Evolutionary conservation across 2,888 invertebrate species (phyloP).

Genomic region (Arge pagana): DNA sequence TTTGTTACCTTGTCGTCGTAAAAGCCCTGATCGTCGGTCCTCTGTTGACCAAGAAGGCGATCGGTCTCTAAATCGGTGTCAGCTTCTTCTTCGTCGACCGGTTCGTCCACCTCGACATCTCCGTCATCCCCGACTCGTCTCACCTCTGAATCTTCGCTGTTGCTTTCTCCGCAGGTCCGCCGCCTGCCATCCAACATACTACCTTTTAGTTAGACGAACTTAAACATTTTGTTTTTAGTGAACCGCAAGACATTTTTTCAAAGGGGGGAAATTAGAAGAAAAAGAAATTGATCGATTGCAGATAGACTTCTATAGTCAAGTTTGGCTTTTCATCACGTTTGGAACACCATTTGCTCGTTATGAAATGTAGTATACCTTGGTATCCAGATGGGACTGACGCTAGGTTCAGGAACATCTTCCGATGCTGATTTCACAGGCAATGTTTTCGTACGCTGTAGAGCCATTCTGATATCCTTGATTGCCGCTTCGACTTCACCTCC

Average conservation of each 20-base stretch:
- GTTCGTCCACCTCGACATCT: conserved; percentile 52
- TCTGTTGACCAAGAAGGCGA: conserved; percentile 89
- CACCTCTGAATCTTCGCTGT: conserved; percentile 53
- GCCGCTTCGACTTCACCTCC: conserved; percentile 65
- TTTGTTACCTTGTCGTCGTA: conserved; percentile 87
- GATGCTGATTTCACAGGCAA: conserved; percentile 62
- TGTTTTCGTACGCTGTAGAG: conserved; percentile 74
- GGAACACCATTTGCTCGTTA: conserved; percentile 23
- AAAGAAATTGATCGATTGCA: no score
- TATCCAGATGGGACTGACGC: conserved; percentile 72
- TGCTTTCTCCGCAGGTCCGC: conserved; percentile 53
- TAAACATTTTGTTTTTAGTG: no score
- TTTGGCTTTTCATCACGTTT: no score
- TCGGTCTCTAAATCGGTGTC: conserved; percentile 99
- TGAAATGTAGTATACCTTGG: conserved; percentile 62
- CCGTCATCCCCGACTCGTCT: conserved; percentile 51
- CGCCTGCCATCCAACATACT: conserved; percentile 57
- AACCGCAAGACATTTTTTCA: no score
- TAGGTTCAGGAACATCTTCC: conserved; percentile 60
- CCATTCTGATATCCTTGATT: conserved; percentile 82
- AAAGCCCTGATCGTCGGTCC: conserved; percentile 91
- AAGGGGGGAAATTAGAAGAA: no score
- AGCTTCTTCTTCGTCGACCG: conserved; percentile 71
- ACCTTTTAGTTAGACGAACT: conserved; percentile 55
- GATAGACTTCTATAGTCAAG: no score